A percentile compares a stretch with the other conserved stretches of the same genome.
These are phyloP conservation scores for Netelia fuscicornis DNA, from an alignment of 2,888 invertebrate genomes.

Conservation along the genomic window DNA sequence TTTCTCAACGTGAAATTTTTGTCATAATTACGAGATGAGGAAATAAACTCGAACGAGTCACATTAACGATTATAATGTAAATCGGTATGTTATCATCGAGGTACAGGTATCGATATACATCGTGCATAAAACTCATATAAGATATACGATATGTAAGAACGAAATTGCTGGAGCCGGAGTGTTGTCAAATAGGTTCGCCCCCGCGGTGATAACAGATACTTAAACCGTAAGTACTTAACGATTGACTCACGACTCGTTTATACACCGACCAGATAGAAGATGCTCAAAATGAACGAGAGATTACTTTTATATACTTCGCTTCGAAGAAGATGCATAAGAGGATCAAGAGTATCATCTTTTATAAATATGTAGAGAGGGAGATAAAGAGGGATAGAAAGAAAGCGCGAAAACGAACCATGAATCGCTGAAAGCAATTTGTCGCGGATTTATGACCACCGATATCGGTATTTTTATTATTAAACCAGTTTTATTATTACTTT, in stretches of 20 bases:
- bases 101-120: not conserved
- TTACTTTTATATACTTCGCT: constrained; percentile 28
- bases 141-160: constrained; percentile 22
- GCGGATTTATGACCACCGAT: constrained; percentile 39
- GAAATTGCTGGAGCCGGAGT: constrained; percentile 34
- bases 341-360: constrained; percentile 11
- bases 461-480: too few species aligned
- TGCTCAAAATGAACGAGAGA: not conserved
- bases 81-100: constrained; percentile 46
- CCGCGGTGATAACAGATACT: constrained; percentile 63
- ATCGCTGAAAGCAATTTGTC: constrained; percentile 19
- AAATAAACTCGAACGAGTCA: constrained; percentile 59
- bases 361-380: not conserved
- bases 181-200: constrained; percentile 50
- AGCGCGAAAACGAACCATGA: constrained; percentile 15
- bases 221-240: constrained; percentile 49
- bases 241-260: constrained; percentile 25
- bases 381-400: not conserved
- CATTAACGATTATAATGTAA: constrained; percentile 45
- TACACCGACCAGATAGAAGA: not conserved
- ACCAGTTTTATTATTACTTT: too few species aligned
- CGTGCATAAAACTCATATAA: not conserved
- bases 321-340: constrained; percentile 37
- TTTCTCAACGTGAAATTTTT: constrained; percentile 16
- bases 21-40: constrained; percentile 30